A percentile compares a stretch with the other conserved stretches of the same genome.
phyloP scores from a whole-genome alignment of 2,797 vertebrate species.

The Anguilla pacifica region DNA sequence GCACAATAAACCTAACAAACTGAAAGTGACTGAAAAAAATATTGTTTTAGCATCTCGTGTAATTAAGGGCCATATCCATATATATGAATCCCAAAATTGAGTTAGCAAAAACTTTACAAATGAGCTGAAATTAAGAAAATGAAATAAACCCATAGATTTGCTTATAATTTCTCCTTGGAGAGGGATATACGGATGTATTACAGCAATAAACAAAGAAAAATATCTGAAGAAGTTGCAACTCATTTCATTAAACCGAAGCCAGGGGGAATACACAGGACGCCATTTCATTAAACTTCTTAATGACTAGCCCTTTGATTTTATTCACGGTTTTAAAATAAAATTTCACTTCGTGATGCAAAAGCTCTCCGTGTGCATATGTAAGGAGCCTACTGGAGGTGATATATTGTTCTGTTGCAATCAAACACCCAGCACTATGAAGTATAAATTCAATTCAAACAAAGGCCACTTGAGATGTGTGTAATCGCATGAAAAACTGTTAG shows the following conservation, averaged over 20 bases:
- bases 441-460: slow-evolving; percentile 46
- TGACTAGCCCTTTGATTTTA: slow-evolving; percentile 49
- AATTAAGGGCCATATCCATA: slow-evolving; percentile 39
- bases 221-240: slow-evolving; percentile 30
- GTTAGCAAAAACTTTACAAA: slow-evolving; percentile 46
- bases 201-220: slow-evolving; percentile 42
- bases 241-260: slow-evolving; percentile 53
- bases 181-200: slow-evolving; percentile 36
- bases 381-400: slow-evolving; percentile 18
- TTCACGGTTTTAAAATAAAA: slow-evolving; percentile 46
- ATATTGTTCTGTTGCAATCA: slow-evolving; percentile 57
- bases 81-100: slow-evolving; percentile 36
- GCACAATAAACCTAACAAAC: slow-evolving; percentile 16
- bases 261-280: slow-evolving; percentile 43
- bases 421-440: slow-evolving; percentile 54
- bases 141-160: slow-evolving; percentile 40
- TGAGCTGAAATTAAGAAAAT: slow-evolving; percentile 47
- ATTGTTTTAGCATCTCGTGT: slow-evolving; percentile 29
- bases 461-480: slow-evolving; percentile 44
- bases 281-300: slow-evolving; percentile 56
- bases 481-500: slow-evolving; percentile 24
- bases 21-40: slow-evolving; percentile 28
- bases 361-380: slow-evolving; percentile 42
- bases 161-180: slow-evolving; percentile 31
- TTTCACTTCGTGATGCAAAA: slow-evolving; percentile 43